Evolutionary conservation across 2,888 invertebrate species (phyloP).

Genomic region (Amiota minor): DNA sequence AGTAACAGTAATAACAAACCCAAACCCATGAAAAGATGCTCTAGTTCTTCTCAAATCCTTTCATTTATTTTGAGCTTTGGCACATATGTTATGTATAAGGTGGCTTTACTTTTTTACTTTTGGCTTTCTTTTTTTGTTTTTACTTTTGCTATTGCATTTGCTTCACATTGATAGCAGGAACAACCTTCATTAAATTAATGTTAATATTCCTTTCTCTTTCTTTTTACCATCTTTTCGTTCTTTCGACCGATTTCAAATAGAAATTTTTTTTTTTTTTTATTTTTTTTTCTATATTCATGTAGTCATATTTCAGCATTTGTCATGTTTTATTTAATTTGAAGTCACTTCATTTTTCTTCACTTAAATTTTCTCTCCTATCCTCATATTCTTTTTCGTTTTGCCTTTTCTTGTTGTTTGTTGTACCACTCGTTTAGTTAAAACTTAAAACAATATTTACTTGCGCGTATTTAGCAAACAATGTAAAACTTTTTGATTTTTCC

Average conservation of each 20-base stretch:
- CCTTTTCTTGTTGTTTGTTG: not conserved
- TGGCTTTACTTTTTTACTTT: not conserved
- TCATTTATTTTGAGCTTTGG: too few species aligned
- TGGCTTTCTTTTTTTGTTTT: not conserved
- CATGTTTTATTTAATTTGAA: constrained; percentile 35
- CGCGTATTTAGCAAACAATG: constrained; percentile 15
- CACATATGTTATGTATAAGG: too few species aligned
- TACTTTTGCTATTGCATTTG: not conserved
- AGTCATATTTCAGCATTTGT: constrained; percentile 29
- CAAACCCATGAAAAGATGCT: not conserved
- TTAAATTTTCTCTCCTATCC: not conserved
- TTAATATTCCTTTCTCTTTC: not conserved
- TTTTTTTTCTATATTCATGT: constrained; percentile 38
- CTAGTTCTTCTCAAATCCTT: too few species aligned
- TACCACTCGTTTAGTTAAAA: constrained; percentile 37
- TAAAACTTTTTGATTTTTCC: not conserved
- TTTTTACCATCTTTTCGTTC: not conserved
- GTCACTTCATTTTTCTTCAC: not conserved
- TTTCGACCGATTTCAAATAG: constrained; percentile 37
- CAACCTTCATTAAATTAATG: not conserved
- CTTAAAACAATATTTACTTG: constrained; percentile 60
- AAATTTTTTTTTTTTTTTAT: not conserved
- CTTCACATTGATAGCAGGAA: not conserved
- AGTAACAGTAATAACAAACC: not conserved
- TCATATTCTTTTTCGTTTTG: not conserved